A percentile compares a stretch with the other conserved stretches of the same genome.
These are phyloP conservation scores for Apodemus speciosus DNA, from an alignment of 2,113 vertebrate genomes.

Conservation along the genomic window DNA sequence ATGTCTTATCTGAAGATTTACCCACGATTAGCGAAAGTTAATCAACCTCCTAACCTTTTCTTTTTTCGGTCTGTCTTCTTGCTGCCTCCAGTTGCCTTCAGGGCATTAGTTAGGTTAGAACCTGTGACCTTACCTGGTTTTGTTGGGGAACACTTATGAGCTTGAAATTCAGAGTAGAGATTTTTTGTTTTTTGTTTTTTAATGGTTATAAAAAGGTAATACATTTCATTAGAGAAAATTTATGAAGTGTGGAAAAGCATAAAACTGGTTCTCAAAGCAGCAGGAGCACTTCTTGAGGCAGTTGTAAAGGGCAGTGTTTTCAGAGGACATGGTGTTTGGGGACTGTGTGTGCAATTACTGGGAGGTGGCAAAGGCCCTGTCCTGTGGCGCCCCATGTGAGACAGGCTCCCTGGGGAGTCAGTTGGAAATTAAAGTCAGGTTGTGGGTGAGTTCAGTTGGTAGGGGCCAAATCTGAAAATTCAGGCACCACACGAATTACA, in stretches of 20 bases:
- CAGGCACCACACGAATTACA: not conserved
- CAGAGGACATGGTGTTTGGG: not conserved
- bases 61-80: not conserved
- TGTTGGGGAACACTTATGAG: not conserved
- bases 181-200: not conserved
- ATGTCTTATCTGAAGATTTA: not conserved
- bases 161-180: not conserved
- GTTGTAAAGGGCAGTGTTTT: not conserved
- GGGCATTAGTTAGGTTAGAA: not conserved
- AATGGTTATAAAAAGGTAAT: not conserved
- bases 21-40: not conserved
- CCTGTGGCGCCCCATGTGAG: not conserved
- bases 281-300: not conserved
- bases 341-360: not conserved
- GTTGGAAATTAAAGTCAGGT: slow-evolving; percentile 1
- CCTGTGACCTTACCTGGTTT: not conserved
- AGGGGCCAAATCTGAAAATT: slow-evolving; percentile 21
- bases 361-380: not conserved
- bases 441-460: not conserved
- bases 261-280: slow-evolving; percentile 27
- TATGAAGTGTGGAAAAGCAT: not conserved
- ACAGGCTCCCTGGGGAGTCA: not conserved
- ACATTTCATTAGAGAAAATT: not conserved
- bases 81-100: not conserved
- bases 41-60: not conserved